Conservation (phyloP, 2,113 vertebrate species). For the Noctilio leporinus region DNA sequence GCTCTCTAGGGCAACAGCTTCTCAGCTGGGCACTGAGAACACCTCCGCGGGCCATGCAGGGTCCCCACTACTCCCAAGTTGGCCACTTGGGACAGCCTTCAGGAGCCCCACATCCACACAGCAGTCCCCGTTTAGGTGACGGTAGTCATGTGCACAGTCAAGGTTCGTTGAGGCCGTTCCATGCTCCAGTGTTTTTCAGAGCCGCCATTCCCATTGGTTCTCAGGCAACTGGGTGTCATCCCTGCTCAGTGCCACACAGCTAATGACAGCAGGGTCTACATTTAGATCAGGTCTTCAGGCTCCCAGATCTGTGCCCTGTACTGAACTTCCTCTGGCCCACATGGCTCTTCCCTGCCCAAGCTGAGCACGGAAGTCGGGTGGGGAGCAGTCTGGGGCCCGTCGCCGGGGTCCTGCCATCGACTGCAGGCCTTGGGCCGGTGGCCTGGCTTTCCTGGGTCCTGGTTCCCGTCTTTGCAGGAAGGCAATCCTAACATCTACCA, state of each 20-base stretch:
- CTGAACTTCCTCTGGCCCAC: background rate
- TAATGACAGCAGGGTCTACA: no score
- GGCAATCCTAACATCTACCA: background rate
- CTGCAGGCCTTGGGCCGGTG: background rate
- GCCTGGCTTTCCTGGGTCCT: background rate
- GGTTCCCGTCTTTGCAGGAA: background rate
- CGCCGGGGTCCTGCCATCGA: background rate
- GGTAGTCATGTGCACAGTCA: rapidly evolving
- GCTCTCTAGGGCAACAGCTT: background rate
- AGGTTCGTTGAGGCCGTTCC: background rate
- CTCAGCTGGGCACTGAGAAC: background rate
- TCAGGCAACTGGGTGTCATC: background rate
- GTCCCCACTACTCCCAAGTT: background rate
- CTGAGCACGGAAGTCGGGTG: rapidly evolving
- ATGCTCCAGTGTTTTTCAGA: background rate
- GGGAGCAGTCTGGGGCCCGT: background rate
- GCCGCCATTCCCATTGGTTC: background rate
- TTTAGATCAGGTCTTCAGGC: background rate
- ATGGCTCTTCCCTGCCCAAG: no score
- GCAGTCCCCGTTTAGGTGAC: background rate
- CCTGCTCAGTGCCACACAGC: background rate
- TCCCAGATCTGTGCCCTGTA: background rate
- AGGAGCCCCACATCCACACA: rapidly evolving
- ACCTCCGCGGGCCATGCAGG: background rate
- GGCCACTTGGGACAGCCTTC: no score